These are phyloP conservation scores for Oreochromis tanganicae DNA, from an alignment of 2,113 vertebrate genomes.

Conservation along the genomic window DNA sequence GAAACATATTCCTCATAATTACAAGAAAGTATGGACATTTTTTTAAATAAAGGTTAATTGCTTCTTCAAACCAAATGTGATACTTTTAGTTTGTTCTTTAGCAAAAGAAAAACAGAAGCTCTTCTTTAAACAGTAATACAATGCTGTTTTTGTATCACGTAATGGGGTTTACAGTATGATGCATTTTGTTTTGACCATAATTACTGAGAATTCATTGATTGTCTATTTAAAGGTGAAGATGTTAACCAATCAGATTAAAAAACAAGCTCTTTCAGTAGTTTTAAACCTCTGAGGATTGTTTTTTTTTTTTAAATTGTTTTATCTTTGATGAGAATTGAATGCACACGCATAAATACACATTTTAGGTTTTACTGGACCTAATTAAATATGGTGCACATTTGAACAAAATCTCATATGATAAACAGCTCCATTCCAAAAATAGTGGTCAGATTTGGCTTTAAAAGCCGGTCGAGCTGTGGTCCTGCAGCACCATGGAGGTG, in stretches of 20 bases:
- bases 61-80: background rate
- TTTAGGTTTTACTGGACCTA: background rate
- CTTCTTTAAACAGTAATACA: background rate
- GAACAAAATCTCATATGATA: background rate
- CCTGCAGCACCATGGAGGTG: constrained; percentile 12
- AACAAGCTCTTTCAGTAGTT: background rate
- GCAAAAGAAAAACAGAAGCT: fast-evolving
- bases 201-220: background rate
- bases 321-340: background rate
- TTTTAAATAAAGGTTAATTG: background rate
- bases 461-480: background rate
- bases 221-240: background rate
- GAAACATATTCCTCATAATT: background rate
- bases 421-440: background rate
- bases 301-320: fast-evolving
- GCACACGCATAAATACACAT: background rate
- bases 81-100: background rate
- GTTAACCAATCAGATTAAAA: background rate
- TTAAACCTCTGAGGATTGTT: background rate
- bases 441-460: background rate
- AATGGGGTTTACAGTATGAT: too few species aligned
- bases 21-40: background rate
- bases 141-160: background rate
- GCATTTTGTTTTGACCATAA: background rate
- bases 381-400: background rate